Percentiles rank a stretch among this genome's conserved stretches.
Conservation (phyloP, 2,888 invertebrate species). For the Noctua janthe region DNA sequence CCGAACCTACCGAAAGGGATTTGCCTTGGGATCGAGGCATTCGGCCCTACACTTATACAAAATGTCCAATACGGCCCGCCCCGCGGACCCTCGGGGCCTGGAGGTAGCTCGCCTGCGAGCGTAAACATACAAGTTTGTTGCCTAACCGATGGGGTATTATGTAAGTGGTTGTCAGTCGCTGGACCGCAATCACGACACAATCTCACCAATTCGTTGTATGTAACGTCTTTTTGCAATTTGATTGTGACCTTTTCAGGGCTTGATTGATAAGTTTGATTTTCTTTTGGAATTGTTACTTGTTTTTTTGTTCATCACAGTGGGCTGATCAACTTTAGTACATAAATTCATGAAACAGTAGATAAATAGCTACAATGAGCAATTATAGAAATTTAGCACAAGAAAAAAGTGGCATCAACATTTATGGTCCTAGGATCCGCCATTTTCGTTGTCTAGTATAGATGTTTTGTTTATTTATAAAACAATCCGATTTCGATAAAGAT, state of each 20-base stretch:
- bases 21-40: slow-evolving; percentile 87
- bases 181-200: slow-evolving; percentile 60
- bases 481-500: not conserved
- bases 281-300: slow-evolving; percentile 7
- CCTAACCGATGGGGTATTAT: slow-evolving; percentile 78
- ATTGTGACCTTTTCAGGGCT: slow-evolving; percentile 52
- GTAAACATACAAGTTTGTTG: slow-evolving; percentile 89
- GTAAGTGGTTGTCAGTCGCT: slow-evolving; percentile 68
- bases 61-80: slow-evolving; percentile 88
- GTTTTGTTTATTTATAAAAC: too few species aligned
- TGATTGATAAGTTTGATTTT: slow-evolving; percentile 54
- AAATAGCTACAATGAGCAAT: too few species aligned
- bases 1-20: slow-evolving; percentile 84
- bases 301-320: slow-evolving; percentile 2
- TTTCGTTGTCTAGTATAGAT: not conserved
- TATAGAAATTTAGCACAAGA: not conserved
- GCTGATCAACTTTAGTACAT: not conserved
- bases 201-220: slow-evolving; percentile 50
- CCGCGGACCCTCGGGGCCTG: slow-evolving; percentile 77
- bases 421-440: not conserved
- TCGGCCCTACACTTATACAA: slow-evolving; percentile 89
- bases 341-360: too few species aligned
- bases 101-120: slow-evolving; percentile 80
- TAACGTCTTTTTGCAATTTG: slow-evolving; percentile 53
- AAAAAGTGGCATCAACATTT: not conserved